These are phyloP conservation scores for Etheostoma spectabile DNA, from an alignment of 2,113 vertebrate species.

Conservation along the genomic window DNA sequence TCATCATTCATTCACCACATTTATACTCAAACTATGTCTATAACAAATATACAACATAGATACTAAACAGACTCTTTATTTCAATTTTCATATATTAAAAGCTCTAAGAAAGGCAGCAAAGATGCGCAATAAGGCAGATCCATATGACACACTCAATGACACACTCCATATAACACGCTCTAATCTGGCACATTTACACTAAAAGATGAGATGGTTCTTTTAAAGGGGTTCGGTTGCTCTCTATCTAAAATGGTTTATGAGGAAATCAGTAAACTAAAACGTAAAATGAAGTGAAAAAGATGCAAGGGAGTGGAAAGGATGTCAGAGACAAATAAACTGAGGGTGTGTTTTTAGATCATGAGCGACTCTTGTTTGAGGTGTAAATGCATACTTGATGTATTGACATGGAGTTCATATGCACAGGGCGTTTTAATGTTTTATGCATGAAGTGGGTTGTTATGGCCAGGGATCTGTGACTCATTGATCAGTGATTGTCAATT, in stretches of 20 bases:
- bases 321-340: constrained; percentile 6
- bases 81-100: constrained; percentile 79
- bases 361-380: constrained; percentile 17
- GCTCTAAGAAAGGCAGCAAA: constrained; percentile 84
- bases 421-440: constrained; percentile 17
- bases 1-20: constrained; percentile 67
- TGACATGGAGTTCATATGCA: constrained; percentile 18
- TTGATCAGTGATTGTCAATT: constrained; percentile 75
- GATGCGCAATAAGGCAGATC: constrained; percentile 84
- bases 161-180: constrained; percentile 62
- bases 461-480: constrained; percentile 39
- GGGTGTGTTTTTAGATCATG: constrained; percentile 3
- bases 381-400: constrained; percentile 33
- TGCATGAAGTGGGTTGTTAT: constrained; percentile 7
- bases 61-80: constrained; percentile 75
- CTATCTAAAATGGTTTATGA: constrained; percentile 30
- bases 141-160: constrained; percentile 72
- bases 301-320: constrained; percentile 1
- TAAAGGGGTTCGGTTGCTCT: constrained; percentile 77
- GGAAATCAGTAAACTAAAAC: constrained; percentile 2
- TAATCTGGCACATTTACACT: constrained; percentile 69
- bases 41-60: constrained; percentile 77
- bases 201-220: constrained; percentile 70
- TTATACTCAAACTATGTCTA: constrained; percentile 68
- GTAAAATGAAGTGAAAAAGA: constrained; percentile 6